phyloP scores from a whole-genome alignment of 2,888 invertebrate genomes.

The Lasius platythorax region DNA sequence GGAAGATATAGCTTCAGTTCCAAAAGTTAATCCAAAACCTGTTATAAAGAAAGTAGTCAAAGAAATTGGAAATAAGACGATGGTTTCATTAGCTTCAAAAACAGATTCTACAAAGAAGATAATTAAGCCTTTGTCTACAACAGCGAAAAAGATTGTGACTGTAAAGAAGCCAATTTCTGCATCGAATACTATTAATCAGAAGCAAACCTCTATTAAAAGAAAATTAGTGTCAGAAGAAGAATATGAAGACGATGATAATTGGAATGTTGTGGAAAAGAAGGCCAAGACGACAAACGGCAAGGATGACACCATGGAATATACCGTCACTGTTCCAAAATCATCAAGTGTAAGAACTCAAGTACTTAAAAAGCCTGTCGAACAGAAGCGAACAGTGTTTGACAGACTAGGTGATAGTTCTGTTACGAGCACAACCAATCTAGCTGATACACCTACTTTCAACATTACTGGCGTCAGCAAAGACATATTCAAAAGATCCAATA shows the following conservation, averaged over 20 bases:
- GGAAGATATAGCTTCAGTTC: slow-evolving; percentile 72
- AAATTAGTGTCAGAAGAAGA: slow-evolving; percentile 76
- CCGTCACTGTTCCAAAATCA: slow-evolving; percentile 86
- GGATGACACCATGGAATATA: slow-evolving; percentile 85
- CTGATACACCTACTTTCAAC: slow-evolving; percentile 82
- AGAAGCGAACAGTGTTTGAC: slow-evolving; percentile 87
- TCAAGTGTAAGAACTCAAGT: slow-evolving; percentile 85
- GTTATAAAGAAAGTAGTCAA: slow-evolving; percentile 75
- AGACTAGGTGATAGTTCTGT: slow-evolving; percentile 87
- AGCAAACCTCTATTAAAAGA: slow-evolving; percentile 74
- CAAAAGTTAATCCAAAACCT: slow-evolving; percentile 63
- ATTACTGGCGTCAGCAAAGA: slow-evolving; percentile 83
- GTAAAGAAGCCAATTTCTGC: slow-evolving; percentile 64
- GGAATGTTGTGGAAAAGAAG: slow-evolving; percentile 62
- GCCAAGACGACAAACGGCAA: slow-evolving; percentile 63
- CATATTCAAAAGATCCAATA: slow-evolving; percentile 79
- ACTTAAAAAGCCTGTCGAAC: slow-evolving; percentile 81
- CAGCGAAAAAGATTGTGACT: slow-evolving; percentile 63
- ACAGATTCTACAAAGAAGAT: slow-evolving; percentile 68
- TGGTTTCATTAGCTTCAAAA: slow-evolving; percentile 63
- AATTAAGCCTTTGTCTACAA: slow-evolving; percentile 62
- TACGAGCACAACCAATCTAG: slow-evolving; percentile 84
- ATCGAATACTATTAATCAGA: slow-evolving; percentile 56
- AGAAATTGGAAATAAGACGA: slow-evolving; percentile 73
- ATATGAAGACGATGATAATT: slow-evolving; percentile 70